Evolutionary conservation across 2,113 vertebrate genomes (phyloP).

Genomic region (Actenoides lindsayi): DNA sequence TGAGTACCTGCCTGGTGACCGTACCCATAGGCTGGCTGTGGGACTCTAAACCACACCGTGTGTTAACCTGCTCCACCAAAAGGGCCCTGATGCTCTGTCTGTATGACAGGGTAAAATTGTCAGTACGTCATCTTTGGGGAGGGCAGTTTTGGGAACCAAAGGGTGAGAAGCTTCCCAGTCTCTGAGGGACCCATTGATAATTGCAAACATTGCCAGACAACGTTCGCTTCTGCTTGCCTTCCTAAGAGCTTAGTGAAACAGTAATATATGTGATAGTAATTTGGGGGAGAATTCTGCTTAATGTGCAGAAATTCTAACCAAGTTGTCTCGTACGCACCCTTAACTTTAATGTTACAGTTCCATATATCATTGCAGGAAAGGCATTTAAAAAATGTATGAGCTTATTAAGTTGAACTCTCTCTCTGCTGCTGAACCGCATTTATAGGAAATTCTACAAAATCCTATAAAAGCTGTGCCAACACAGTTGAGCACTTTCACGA

Average conservation of each 20-base stretch:
- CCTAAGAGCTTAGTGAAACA: background rate
- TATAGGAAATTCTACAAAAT: background rate
- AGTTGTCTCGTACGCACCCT: background rate
- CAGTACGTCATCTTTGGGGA: rapidly evolving
- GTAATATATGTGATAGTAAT: background rate
- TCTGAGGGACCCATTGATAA: background rate
- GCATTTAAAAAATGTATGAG: background rate
- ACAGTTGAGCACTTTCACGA: background rate
- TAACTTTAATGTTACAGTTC: background rate
- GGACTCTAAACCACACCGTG: background rate
- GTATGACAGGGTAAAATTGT: rapidly evolving
- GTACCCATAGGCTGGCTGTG: background rate
- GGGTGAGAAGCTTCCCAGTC: background rate
- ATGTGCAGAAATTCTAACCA: background rate
- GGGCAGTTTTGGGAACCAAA: background rate
- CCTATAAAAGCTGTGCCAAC: background rate
- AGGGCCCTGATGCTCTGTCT: background rate
- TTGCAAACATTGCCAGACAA: background rate
- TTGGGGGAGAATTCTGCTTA: background rate
- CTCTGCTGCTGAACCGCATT: background rate
- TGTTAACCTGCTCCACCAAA: background rate
- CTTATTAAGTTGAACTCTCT: background rate
- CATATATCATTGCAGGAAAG: background rate
- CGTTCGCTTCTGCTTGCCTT: background rate
- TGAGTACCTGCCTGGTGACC: background rate